Base-by-base conservation (phyloP, 2,113 vertebrate species). In the Oryzias woworae region DNA sequence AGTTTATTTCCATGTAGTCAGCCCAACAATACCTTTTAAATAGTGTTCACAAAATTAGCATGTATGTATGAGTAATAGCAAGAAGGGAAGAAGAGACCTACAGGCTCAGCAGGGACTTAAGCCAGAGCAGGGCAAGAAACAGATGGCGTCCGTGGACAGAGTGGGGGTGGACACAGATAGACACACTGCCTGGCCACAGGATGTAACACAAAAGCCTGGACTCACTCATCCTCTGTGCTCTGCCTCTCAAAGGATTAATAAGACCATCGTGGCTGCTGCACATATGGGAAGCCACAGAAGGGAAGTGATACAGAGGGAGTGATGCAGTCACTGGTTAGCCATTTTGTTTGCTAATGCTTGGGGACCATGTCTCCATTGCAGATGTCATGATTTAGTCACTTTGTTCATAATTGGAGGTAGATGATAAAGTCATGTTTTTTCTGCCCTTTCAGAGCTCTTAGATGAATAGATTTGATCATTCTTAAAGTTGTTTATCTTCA, bases 191-290 rank as follows among this genome's bases (percentile, higher is more conserved):
- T 78, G 75, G 77, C 70, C 70, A 82, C 67, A 79, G 84, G 81
- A 84, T 82, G 80, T 83, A 83, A 82, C 60, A 72, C 71, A 63
- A 24, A 36, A 78, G 81, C 74, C 72, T 81, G 85, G 74, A 88
- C 74, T 82, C 67, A 75, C 74, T 89, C 85, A 82, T 86, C 78
- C 84, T 79, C 77, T 79, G 74, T 77, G 70, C 64, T 53, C 65
- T 60, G 53, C 69, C 66, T 84, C 85, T 78, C 73, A 8, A 47
- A 71, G 85, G 87, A 86, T 87, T 88, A 88, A 85, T 86, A 85
- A 85, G 45, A 31, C 84, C 77, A 80, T 78, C 71, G 62, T 66
- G 65, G 71, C 72, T 57, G 73, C 69, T 61, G 63, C 71, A 58
- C 82, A 82, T 76, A 78, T 70, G 64, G 60, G 73, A 42, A 69